Conservation (phyloP, 2,888 invertebrate species). For the Adelognathus sp. region DNA sequence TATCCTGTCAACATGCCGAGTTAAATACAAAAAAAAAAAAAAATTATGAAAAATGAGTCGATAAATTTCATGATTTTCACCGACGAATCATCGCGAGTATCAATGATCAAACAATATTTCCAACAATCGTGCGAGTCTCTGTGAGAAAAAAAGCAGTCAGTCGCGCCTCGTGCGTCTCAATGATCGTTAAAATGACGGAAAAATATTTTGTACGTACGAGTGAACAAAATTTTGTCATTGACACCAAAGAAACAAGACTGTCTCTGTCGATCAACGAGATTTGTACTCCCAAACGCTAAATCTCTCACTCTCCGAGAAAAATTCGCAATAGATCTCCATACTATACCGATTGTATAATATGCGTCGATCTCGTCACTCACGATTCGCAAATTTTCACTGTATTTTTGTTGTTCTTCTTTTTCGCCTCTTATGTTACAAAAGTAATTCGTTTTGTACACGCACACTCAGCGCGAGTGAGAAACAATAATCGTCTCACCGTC, state of each 20-base stretch:
- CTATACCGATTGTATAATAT: constrained; percentile 26
- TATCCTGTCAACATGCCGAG: constrained; percentile 2
- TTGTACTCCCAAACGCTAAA: constrained; percentile 57
- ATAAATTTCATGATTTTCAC: background rate
- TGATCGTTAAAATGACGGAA: too few relatives aligned
- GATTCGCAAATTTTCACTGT: constrained; percentile 31
- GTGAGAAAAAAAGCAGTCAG: too few relatives aligned
- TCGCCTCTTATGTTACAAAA: constrained; percentile 69
- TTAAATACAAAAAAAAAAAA: background rate
- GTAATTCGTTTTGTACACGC: constrained; percentile 72
- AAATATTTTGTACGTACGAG: too few relatives aligned
- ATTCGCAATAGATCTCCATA: too few relatives aligned
- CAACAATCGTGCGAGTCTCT: too few relatives aligned
- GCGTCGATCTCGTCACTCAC: background rate
- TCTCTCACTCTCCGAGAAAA: too few relatives aligned
- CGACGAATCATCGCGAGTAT: background rate
- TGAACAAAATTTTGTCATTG: constrained; percentile 43
- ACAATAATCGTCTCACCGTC: constrained; percentile 30
- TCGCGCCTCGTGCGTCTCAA: too few relatives aligned
- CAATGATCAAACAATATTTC: constrained; percentile 21
- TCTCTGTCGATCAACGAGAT: constrained; percentile 36
- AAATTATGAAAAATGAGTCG: background rate
- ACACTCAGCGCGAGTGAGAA: constrained; percentile 38
- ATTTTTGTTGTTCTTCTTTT: constrained; percentile 9
- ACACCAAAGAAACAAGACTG: background rate